Percentiles rank a stretch among this genome's conserved stretches.
These are phyloP conservation scores for Hemiscyllium ocellatum DNA, from an alignment of 2,113 vertebrate genomes.

Conservation along the genomic window DNA sequence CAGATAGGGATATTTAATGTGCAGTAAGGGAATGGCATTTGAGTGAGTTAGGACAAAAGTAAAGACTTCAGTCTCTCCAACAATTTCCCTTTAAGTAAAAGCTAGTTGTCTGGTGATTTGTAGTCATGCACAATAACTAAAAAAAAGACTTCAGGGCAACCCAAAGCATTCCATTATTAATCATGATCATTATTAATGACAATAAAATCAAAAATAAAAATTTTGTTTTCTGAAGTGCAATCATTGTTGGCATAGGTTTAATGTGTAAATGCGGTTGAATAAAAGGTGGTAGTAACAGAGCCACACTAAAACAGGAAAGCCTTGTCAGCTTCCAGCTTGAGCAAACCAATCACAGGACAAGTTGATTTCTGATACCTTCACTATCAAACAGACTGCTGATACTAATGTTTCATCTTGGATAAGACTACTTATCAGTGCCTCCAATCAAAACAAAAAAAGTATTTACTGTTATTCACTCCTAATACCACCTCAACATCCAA, in stretches of 20 bases:
- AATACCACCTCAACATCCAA: too few relatives aligned
- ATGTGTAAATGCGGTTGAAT: neutral
- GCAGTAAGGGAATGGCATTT: too few relatives aligned
- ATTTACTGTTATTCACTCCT: too few relatives aligned
- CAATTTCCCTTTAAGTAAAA: neutral
- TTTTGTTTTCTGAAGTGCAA: neutral
- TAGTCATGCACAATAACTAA: neutral
- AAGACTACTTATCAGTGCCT: neutral
- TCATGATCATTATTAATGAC: too few relatives aligned
- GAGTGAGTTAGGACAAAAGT: too few relatives aligned
- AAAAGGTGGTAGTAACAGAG: neutral
- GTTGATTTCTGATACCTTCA: neutral
- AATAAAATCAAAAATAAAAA: neutral
- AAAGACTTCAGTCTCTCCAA: neutral
- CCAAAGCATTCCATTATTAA: neutral
- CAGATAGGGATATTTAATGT: too few relatives aligned
- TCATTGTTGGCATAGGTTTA: neutral
- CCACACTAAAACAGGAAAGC: neutral
- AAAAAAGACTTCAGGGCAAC: neutral
- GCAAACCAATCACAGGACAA: neutral
- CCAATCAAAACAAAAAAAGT: too few relatives aligned
- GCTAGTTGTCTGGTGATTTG: neutral
- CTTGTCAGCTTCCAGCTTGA: neutral
- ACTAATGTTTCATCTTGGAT: neutral
- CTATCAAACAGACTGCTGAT: neutral